These are phyloP conservation scores for Drosophila pectinifera DNA, from an alignment of 1,140 invertebrate genomes.

Conservation along the genomic window DNA sequence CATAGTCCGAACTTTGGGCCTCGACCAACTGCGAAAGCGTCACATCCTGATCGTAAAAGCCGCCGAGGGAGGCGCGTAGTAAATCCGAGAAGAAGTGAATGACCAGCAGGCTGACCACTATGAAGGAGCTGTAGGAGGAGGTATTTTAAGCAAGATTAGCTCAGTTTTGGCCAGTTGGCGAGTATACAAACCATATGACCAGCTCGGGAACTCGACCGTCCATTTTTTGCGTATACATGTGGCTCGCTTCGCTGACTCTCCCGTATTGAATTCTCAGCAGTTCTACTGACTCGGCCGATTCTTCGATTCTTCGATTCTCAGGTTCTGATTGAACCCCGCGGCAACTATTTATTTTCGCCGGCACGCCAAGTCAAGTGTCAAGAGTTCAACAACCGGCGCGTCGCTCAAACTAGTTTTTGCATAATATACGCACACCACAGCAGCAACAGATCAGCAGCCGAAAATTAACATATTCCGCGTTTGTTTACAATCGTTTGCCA, in stretches of 20 bases:
- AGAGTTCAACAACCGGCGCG: constrained; percentile 69
- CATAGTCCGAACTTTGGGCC: constrained; percentile 86
- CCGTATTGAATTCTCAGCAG: constrained; percentile 8
- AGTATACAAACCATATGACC: constrained; percentile 64
- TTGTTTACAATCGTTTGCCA: constrained; percentile 41
- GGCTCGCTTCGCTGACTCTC: constrained; percentile 24
- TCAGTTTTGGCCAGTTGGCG: no score
- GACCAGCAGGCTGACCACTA: constrained; percentile 71
- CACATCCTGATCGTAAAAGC: constrained; percentile 61
- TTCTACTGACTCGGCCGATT: constrained; percentile 43
- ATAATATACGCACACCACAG: constrained; percentile 43
- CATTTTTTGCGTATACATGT: constrained; percentile 69
- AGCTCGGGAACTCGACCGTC: constrained; percentile 68
- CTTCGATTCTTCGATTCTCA: constrained; percentile 6
- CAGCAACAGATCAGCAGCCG: constrained; percentile 17
- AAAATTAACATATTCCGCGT: constrained; percentile 46
- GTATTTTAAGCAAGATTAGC: neutral
- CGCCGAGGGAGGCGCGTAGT: constrained; percentile 63
- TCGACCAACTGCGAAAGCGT: constrained; percentile 81
- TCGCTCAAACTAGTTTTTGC: constrained; percentile 66
- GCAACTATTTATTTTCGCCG: constrained; percentile 48
- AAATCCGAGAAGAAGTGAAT: constrained; percentile 82
- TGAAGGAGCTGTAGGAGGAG: constrained; percentile 53
- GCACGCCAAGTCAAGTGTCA: constrained; percentile 70
- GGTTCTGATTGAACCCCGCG: constrained; percentile 40